Conservation (phyloP, 2,113 vertebrate species). For the Dasyurus viverrinus region DNA sequence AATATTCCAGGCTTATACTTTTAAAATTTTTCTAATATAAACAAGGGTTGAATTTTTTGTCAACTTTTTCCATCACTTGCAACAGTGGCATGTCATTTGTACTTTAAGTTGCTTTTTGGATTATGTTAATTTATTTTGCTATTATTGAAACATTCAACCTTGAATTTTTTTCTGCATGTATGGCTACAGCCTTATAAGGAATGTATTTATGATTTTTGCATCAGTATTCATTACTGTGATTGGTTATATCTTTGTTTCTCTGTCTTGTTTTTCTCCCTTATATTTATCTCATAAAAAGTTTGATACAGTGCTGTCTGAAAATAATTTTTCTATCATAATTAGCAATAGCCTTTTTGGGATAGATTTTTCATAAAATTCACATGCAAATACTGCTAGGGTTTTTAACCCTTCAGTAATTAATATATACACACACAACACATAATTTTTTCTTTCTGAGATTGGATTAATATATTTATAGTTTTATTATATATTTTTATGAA, state of each 20-base stretch:
- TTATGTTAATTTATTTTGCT: background rate
- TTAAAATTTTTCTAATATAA: background rate
- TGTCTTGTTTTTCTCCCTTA: background rate
- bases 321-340: background rate
- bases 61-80: background rate
- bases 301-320: background rate
- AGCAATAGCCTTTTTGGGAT: background rate
- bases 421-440: background rate
- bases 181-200: background rate
- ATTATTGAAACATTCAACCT: background rate
- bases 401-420: background rate
- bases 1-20: background rate
- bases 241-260: background rate
- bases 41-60: background rate
- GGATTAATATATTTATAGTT: background rate
- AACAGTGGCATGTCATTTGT: no score
- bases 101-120: background rate
- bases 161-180: background rate
- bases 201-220: background rate
- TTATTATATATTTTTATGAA: no score
- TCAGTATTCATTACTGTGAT: background rate
- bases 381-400: background rate
- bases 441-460: no score
- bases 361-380: background rate
- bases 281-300: background rate